Evolutionary conservation across 1,140 invertebrate species (phyloP).

Genomic region (Hylaeus anthracinus): DNA sequence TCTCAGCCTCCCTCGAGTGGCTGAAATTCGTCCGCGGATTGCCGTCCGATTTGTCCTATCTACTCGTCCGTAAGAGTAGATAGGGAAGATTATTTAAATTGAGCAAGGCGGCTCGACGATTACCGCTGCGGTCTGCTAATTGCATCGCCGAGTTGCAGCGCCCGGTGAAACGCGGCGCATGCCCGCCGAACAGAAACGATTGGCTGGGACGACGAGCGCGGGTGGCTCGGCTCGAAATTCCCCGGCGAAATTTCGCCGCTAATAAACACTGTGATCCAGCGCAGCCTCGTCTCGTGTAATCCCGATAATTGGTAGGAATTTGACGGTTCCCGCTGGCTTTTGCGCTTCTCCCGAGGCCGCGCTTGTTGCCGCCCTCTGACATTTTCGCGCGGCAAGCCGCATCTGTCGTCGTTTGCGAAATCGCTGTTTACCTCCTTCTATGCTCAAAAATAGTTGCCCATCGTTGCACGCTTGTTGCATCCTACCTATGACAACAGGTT

Average conservation of each 20-base stretch:
- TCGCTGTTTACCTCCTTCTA: background rate
- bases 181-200: conserved; percentile 37
- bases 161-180: conserved; percentile 40
- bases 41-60: no score
- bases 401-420: conserved; percentile 16
- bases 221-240: conserved; percentile 17
- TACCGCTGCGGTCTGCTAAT: conserved; percentile 57
- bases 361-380: conserved; percentile 3
- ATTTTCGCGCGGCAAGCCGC: conserved; percentile 25
- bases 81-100: conserved; percentile 56
- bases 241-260: conserved; percentile 40
- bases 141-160: conserved; percentile 30
- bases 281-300: conserved; percentile 20
- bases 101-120: conserved; percentile 43
- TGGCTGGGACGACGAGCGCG: conserved; percentile 12
- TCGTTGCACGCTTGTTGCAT: background rate
- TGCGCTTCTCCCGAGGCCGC: background rate
- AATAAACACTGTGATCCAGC: conserved; percentile 34
- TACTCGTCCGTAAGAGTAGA: conserved; percentile 7
- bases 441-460: background rate
- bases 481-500: no score
- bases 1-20: no score
- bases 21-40: no score
- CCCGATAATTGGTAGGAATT: conserved; percentile 51
- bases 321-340: background rate